These are phyloP conservation scores for Acronicta aceris DNA, from an alignment of 2,888 invertebrate genomes.

Conservation along the genomic window DNA sequence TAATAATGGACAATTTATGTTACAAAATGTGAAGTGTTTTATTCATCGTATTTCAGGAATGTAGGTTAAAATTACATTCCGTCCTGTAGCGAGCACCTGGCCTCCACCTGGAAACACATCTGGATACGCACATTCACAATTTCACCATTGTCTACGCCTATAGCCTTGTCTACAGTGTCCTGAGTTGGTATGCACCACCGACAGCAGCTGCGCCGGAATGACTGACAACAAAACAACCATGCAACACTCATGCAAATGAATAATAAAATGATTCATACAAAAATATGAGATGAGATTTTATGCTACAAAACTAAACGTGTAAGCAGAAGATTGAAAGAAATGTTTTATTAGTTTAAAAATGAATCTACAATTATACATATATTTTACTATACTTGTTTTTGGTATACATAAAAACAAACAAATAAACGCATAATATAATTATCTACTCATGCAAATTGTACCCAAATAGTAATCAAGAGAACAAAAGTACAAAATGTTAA, in stretches of 20 bases:
- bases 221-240: constrained; percentile 84
- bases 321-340: not conserved
- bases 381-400: too few species aligned
- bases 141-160: constrained; percentile 71
- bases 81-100: constrained; percentile 48
- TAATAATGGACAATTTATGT: not conserved
- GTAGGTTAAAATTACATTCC: constrained; percentile 21
- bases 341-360: too few species aligned
- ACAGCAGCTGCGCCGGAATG: constrained; percentile 82
- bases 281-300: constrained; percentile 45
- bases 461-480: constrained; percentile 10
- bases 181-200: constrained; percentile 78
- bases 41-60: constrained; percentile 33
- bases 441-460: not conserved
- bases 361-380: too few species aligned
- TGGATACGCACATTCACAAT: constrained; percentile 78
- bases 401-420: not conserved
- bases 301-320: constrained; percentile 14
- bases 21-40: not conserved
- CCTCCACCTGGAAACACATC: constrained; percentile 37
- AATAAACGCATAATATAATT: not conserved
- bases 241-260: constrained; percentile 79
- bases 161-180: constrained; percentile 75
- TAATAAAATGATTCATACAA: constrained; percentile 60
- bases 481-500: constrained; percentile 38